These are phyloP conservation scores for Artibeus lituratus DNA, from an alignment of 2,797 vertebrate species.

Conservation along the genomic window DNA sequence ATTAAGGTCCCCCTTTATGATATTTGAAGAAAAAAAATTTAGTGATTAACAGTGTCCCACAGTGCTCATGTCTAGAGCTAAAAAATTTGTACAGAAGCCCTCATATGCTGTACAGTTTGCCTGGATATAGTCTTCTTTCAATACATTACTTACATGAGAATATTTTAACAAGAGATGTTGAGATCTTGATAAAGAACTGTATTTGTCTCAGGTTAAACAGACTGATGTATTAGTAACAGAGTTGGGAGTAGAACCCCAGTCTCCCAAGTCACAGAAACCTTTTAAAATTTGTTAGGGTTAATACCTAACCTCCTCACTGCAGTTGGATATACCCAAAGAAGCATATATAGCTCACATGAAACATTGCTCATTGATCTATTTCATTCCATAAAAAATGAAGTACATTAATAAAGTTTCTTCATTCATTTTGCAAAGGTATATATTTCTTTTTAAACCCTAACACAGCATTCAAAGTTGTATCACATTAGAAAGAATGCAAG, in stretches of 20 bases:
- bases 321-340: background rate
- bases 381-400: slow-evolving; percentile 32
- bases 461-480: slow-evolving; percentile 14
- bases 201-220: background rate
- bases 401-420: slow-evolving; percentile 18
- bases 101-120: background rate
- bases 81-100: background rate
- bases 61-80: background rate
- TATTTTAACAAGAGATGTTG: background rate
- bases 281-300: background rate
- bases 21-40: background rate
- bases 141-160: background rate
- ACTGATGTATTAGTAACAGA: background rate
- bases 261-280: background rate
- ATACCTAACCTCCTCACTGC: background rate
- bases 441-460: slow-evolving; percentile 37
- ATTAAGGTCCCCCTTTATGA: background rate
- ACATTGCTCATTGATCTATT: background rate
- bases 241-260: background rate
- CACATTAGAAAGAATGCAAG: background rate
- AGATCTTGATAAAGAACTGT: background rate
- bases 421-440: slow-evolving; percentile 38
- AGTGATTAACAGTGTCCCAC: background rate
- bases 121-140: background rate
- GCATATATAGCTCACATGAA: background rate